Evolutionary conservation across 2,113 vertebrate species (phyloP).

Genomic region (cat (Felis catus)): DNA sequence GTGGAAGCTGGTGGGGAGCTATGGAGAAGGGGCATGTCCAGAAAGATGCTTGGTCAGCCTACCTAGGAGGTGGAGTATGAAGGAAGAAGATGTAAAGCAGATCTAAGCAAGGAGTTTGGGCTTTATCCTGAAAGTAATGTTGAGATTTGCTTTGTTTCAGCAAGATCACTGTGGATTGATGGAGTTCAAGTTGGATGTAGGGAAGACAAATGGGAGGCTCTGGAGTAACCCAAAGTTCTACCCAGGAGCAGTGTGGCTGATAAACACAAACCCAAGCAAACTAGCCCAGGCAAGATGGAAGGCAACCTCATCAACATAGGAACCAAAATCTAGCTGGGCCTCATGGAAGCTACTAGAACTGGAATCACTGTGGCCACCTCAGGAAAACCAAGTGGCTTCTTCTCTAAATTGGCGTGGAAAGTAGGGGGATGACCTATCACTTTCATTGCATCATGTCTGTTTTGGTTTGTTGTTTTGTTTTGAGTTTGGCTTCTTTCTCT

Average conservation of each 20-base stretch:
- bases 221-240: background rate
- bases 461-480: background rate
- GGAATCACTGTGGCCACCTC: background rate
- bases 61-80: background rate
- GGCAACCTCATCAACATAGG: too few relatives aligned
- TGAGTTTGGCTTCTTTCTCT: background rate
- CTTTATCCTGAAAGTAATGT: background rate
- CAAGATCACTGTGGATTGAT: background rate
- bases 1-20: background rate
- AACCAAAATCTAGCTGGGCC: background rate
- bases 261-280: background rate
- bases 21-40: accelerated
- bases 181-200: background rate
- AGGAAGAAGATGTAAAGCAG: background rate
- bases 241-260: background rate
- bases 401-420: background rate
- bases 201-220: background rate
- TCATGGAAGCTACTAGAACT: background rate
- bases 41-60: background rate
- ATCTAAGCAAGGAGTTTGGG: background rate
- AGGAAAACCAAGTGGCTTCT: background rate
- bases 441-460: background rate
- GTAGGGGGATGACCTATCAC: background rate
- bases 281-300: background rate
- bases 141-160: background rate